phyloP scores from a whole-genome alignment of 2,888 invertebrate genomes.

The Melinaea marsaeus region DNA sequence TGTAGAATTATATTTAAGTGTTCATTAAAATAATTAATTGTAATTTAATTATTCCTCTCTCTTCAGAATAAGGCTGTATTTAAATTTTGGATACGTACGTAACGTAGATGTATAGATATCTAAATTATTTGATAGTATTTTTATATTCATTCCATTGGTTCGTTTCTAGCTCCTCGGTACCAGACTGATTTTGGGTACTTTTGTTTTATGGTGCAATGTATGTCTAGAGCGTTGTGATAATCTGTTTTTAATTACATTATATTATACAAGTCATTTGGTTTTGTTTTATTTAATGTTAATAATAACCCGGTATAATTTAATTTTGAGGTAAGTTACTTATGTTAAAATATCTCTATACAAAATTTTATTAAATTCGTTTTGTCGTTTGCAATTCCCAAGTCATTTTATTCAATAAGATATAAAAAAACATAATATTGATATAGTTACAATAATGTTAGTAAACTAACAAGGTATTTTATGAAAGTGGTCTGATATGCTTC shows the following conservation, averaged over 20 bases:
- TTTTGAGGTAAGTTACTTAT: too few relatives aligned
- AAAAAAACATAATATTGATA: too few relatives aligned
- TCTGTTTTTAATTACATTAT: constrained; percentile 75
- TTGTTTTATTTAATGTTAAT: constrained; percentile 31
- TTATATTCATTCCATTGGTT: constrained; percentile 75
- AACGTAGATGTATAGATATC: constrained; percentile 62
- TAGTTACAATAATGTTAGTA: too few relatives aligned
- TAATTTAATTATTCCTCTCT: constrained; percentile 63
- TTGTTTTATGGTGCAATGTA: constrained; percentile 78
- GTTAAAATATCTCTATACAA: too few relatives aligned
- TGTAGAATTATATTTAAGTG: constrained; percentile 68
- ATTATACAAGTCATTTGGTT: constrained; percentile 56
- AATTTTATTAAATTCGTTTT: too few relatives aligned
- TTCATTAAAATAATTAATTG: constrained; percentile 73
- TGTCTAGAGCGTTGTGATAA: constrained; percentile 78
- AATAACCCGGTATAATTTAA: neutral
- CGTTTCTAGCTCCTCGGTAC: constrained; percentile 73
- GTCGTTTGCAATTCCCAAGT: too few relatives aligned
- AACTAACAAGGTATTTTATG: too few relatives aligned
- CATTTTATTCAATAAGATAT: too few relatives aligned
- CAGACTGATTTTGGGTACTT: constrained; percentile 78
- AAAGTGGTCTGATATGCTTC: too few relatives aligned
- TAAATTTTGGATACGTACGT: constrained; percentile 59
- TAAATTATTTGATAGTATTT: constrained; percentile 77
- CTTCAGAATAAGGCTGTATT: constrained; percentile 67